A percentile compares a stretch with the other conserved stretches of the same genome.
These are phyloP conservation scores for Actenoides hombroni DNA, from an alignment of 2,113 vertebrate species.

Conservation along the genomic window DNA sequence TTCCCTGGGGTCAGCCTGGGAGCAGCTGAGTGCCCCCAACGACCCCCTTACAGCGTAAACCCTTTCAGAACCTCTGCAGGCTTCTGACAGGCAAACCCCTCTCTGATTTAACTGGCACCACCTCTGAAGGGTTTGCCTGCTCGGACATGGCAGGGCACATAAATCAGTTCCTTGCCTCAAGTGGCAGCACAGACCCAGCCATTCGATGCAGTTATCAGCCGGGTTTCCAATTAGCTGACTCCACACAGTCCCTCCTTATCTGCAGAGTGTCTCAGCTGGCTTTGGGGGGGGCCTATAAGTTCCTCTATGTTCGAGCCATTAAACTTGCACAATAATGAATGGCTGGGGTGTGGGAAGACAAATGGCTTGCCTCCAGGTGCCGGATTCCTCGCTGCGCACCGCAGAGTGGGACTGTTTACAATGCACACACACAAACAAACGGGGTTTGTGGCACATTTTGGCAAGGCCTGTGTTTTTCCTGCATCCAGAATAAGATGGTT, in stretches of 20 bases:
- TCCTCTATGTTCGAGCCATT: neutral
- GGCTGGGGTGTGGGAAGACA: neutral
- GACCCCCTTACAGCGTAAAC: neutral
- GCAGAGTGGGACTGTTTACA: neutral
- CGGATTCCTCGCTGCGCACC: neutral
- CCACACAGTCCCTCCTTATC: neutral
- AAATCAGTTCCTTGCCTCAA: neutral
- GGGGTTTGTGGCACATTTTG: neutral
- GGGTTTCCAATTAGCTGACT: neutral
- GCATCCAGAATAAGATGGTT: neutral
- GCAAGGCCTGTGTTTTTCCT: neutral
- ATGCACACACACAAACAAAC: neutral
- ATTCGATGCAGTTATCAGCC: neutral
- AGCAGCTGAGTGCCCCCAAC: neutral
- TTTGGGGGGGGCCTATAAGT: neutral
- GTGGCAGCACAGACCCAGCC: neutral
- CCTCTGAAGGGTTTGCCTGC: neutral
- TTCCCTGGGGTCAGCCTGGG: neutral
- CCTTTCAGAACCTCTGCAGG: neutral
- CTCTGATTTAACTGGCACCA: neutral
- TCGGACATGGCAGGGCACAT: neutral
- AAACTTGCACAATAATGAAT: neutral
- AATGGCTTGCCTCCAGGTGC: slow-evolving; percentile 19
- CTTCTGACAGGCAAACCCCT: neutral
- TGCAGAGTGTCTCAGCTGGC: neutral